phyloP scores from a whole-genome alignment of 2,113 vertebrate genomes.

The Notarius lentiginosus region DNA sequence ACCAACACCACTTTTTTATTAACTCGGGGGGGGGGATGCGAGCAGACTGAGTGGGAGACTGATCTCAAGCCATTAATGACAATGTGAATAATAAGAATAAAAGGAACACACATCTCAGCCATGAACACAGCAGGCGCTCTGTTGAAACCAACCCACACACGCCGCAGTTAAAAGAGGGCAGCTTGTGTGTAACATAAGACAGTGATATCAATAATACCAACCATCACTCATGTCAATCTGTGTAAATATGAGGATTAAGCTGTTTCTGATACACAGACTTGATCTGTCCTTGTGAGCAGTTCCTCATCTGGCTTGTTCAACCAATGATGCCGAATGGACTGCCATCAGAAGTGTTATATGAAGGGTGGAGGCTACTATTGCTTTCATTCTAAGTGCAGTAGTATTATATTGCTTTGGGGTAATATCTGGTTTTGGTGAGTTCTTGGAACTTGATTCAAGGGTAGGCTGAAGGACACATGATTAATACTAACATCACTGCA shows the following conservation, averaged over 20 bases:
- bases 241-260: background rate
- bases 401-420: background rate
- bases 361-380: background rate
- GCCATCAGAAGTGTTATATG: background rate
- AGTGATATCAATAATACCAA: background rate
- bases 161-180: background rate
- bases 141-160: background rate
- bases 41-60: background rate
- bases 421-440: background rate
- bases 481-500: background rate
- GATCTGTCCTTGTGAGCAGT: conserved; percentile 5
- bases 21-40: background rate
- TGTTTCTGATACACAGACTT: background rate
- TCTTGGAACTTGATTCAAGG: background rate
- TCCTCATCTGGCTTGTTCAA: conserved; percentile 17
- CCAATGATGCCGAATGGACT: background rate
- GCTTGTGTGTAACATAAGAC: background rate
- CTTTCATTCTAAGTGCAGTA: background rate
- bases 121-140: background rate
- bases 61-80: background rate
- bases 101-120: background rate
- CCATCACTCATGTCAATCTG: background rate
- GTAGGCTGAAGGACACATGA: background rate
- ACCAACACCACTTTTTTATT: background rate
- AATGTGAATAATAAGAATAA: background rate